These are phyloP conservation scores for Montipora efflorescens DNA, from an alignment of 64 coral and sea anemone species.

Conservation along the genomic window DNA sequence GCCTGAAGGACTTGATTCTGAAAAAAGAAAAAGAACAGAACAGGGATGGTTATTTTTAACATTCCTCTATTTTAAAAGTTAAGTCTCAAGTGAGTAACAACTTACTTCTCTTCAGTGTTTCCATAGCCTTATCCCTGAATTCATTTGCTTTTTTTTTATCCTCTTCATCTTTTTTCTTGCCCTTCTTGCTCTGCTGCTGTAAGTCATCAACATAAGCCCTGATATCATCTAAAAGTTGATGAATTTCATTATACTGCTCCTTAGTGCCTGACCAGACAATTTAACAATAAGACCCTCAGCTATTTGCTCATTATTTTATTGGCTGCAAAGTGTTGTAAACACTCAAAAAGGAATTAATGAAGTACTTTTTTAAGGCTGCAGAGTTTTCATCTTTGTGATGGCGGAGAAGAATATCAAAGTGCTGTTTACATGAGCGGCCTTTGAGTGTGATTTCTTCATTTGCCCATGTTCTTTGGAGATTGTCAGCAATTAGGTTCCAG, in stretches of 20 bases:
- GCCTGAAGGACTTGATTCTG: slow-evolving; percentile 70
- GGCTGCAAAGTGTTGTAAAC: slow-evolving; percentile 46
- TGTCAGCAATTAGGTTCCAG: slow-evolving; percentile 30
- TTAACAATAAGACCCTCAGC: slow-evolving; percentile 61
- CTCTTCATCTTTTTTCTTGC: slow-evolving; percentile 63
- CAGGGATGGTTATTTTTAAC: slow-evolving; percentile 62
- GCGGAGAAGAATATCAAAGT: slow-evolving; percentile 28
- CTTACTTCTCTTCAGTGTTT: slow-evolving; percentile 75
- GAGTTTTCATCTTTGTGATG: slow-evolving; percentile 24
- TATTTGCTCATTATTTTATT: slow-evolving; percentile 58
- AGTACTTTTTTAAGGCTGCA: slow-evolving; percentile 43
- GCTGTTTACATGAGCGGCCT: slow-evolving; percentile 45
- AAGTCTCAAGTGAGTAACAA: slow-evolving; percentile 65
- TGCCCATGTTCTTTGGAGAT: slow-evolving; percentile 26
- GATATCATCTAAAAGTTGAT: slow-evolving; percentile 71
- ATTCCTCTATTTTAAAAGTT: slow-evolving; percentile 64
- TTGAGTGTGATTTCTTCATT: slow-evolving; percentile 28
- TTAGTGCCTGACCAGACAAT: slow-evolving; percentile 58
- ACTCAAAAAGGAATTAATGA: slow-evolving; percentile 54
- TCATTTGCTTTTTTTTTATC: slow-evolving; percentile 56
- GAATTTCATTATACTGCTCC: slow-evolving; percentile 69
- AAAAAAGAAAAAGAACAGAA: slow-evolving; percentile 50
- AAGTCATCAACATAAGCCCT: slow-evolving; percentile 60
- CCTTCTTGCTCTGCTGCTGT: slow-evolving; percentile 60
- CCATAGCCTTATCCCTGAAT: slow-evolving; percentile 73